These are phyloP conservation scores for Scrobipalpa costella DNA, from an alignment of 2,888 invertebrate species.

Conservation along the genomic window DNA sequence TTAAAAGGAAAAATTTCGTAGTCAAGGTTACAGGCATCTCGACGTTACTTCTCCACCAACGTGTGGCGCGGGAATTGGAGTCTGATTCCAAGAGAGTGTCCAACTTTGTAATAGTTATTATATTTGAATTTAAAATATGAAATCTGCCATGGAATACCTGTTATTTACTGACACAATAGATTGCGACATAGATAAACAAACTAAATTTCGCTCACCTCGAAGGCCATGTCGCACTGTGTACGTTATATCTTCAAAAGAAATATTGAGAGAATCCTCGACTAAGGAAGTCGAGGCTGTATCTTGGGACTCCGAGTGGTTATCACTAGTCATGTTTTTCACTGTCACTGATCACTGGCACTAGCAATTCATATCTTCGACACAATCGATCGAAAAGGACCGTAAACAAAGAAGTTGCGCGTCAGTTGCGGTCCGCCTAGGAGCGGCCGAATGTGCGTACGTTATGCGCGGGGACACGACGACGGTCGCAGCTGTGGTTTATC, in stretches of 20 bases:
- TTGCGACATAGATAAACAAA: constrained; percentile 2
- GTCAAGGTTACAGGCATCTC: no score
- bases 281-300: constrained; percentile 69
- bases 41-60: no score
- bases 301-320: constrained; percentile 62
- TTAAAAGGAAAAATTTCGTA: no score
- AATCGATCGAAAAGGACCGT: constrained; percentile 59
- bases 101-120: no score
- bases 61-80: no score
- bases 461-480: constrained; percentile 41
- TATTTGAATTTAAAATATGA: no score
- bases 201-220: constrained; percentile 70
- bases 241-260: constrained; percentile 84
- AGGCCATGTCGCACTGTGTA: constrained; percentile 83
- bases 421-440: constrained; percentile 47
- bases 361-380: constrained; percentile 59
- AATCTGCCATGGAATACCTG: no score
- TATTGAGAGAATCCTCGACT: constrained; percentile 78
- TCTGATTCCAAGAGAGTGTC: no score
- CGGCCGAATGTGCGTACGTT: constrained; percentile 39
- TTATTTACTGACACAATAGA: not conserved
- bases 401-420: constrained; percentile 60
- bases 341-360: constrained; percentile 46
- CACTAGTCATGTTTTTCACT: constrained; percentile 58
- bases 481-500: constrained; percentile 50